Conservation (phyloP, 2,797 vertebrate species). For the Galago senegalensis region DNA sequence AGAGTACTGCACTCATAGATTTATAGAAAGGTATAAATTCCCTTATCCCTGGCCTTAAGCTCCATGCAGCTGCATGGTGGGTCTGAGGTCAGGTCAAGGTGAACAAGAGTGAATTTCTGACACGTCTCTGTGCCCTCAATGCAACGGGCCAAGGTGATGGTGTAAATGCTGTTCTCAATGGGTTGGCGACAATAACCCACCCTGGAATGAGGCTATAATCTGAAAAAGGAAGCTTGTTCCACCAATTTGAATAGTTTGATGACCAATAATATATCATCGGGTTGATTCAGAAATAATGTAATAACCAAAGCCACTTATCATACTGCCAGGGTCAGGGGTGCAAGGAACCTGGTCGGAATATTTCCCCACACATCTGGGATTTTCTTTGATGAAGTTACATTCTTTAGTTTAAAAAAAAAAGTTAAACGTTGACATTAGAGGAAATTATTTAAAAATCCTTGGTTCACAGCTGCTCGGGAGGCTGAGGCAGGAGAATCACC, state of each 20-base stretch:
- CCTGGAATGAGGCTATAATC: background rate
- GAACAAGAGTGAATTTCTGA: background rate
- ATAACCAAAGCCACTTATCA: background rate
- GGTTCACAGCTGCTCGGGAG: background rate
- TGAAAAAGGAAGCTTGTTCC: background rate
- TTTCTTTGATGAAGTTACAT: background rate
- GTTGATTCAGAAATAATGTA: background rate
- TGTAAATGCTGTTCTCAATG: background rate
- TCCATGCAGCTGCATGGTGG: fast-evolving
- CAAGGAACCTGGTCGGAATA: background rate
- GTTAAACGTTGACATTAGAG: background rate
- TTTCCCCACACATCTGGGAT: background rate
- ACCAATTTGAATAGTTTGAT: background rate
- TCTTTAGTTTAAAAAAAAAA: background rate
- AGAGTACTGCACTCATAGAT: fast-evolving
- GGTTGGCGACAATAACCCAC: fast-evolving
- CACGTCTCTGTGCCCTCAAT: background rate
- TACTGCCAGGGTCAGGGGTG: background rate
- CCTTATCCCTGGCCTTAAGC: fast-evolving
- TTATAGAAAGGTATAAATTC: background rate
- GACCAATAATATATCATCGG: fast-evolving
- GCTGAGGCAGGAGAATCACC: too few relatives aligned
- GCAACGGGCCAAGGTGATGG: too few relatives aligned
- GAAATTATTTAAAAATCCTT: background rate
- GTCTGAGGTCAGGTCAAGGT: background rate